Percentiles rank a stretch among this genome's conserved stretches.
phyloP scores from a whole-genome alignment of 2,888 invertebrate genomes.

The Beris chalybata region DNA sequence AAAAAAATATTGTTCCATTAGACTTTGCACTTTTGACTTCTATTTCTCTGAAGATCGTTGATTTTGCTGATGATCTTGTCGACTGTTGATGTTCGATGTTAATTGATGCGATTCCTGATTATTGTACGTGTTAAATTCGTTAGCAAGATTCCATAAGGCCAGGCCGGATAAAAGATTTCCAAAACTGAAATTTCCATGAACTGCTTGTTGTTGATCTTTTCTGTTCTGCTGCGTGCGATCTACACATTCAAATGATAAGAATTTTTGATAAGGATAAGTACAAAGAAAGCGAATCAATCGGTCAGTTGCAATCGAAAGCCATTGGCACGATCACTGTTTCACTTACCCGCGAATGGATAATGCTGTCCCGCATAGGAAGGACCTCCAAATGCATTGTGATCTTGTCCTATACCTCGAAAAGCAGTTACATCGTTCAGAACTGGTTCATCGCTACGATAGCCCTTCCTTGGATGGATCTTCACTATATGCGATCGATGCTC shows the following conservation, averaged over 20 bases:
- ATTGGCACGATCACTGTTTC: no score
- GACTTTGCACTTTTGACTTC: no score
- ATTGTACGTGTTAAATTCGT: conserved; percentile 23
- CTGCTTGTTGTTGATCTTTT: not conserved
- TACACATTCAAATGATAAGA: no score
- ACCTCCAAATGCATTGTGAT: conserved; percentile 33
- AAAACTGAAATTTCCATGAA: conserved; percentile 20
- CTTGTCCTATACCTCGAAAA: conserved; percentile 23
- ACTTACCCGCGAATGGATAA: not conserved
- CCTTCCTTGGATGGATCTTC: conserved; percentile 18
- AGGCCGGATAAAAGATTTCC: conserved; percentile 16
- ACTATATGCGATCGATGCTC: conserved; percentile 18
- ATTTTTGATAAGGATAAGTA: no score
- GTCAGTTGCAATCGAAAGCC: no score
- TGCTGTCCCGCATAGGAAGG: conserved; percentile 25
- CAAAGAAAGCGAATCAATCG: no score
- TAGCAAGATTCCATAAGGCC: conserved; percentile 25
- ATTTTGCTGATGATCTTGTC: no score
- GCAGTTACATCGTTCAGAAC: conserved; percentile 15
- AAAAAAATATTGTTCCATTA: no score
- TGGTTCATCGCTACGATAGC: conserved; percentile 11
- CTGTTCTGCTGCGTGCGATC: no score
- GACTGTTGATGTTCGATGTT: no score
- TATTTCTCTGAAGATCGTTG: no score
- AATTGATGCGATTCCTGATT: conserved; percentile 6